Conservation (phyloP, 2,113 vertebrate species). For the Neofelis nebulosa region DNA sequence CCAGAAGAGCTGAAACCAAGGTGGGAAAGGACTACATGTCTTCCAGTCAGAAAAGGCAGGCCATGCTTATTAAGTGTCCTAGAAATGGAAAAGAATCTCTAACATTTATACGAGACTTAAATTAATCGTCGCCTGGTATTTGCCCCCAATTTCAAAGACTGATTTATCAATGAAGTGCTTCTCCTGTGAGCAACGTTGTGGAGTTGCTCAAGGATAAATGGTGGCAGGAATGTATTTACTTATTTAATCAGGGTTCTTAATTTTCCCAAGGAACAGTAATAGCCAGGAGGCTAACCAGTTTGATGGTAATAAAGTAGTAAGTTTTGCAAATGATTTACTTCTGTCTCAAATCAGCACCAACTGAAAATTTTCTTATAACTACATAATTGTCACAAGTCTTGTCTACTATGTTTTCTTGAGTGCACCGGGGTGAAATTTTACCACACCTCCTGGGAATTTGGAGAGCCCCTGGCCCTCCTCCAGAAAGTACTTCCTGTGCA, state of each 20-base stretch:
- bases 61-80: background rate
- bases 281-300: background rate
- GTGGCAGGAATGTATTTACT: background rate
- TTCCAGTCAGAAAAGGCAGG: background rate
- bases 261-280: background rate
- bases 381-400: background rate
- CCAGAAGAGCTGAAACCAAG: background rate
- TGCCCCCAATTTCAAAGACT: background rate
- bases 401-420: background rate
- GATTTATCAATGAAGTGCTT: background rate
- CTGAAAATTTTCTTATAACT: background rate
- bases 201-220: background rate
- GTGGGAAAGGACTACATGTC: rapidly evolving
- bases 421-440: background rate
- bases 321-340: background rate
- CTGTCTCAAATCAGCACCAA: background rate
- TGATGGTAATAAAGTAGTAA: background rate
- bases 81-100: background rate
- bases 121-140: background rate
- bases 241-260: background rate
- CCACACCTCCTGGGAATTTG: background rate
- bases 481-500: background rate
- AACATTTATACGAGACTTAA: background rate
- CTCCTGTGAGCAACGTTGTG: background rate
- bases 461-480: background rate